Conservation (phyloP, 2,888 invertebrate species). For the Ichneumon xanthorius region DNA sequence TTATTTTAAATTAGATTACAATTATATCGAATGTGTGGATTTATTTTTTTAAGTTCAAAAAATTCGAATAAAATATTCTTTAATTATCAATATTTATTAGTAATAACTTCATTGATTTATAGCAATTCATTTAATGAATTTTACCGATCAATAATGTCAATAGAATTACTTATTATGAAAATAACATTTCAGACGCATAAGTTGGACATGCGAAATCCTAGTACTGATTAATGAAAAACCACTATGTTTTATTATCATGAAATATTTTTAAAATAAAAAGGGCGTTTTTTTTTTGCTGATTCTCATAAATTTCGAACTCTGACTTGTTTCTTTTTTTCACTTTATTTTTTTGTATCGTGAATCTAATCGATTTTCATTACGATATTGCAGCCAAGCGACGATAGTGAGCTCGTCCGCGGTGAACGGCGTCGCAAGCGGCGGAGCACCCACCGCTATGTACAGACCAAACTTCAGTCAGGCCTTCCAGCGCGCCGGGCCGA, state of each 20-base stretch:
- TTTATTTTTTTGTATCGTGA: conserved; percentile 31
- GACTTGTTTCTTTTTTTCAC: background rate
- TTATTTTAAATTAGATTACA: conserved; percentile 18
- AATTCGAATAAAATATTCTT: background rate
- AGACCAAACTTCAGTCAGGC: conserved; percentile 91
- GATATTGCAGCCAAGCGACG: conserved; percentile 87
- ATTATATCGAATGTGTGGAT: background rate
- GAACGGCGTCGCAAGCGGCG: conserved; percentile 83
- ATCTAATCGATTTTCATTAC: conserved; percentile 25
- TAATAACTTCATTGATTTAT: background rate
- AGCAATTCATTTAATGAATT: background rate
- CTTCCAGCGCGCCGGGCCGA: conserved; percentile 88
- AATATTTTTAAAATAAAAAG: background rate
- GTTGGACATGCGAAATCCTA: background rate
- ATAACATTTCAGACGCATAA: background rate
- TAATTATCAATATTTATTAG: background rate
- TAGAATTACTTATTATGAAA: background rate
- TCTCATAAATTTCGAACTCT: background rate
- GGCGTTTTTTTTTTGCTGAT: background rate
- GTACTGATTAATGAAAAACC: background rate
- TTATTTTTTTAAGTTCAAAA: background rate
- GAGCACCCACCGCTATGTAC: conserved; percentile 89
- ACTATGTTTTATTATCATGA: background rate
- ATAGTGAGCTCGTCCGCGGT: conserved; percentile 86
- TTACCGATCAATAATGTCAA: background rate